phyloP scores from a whole-genome alignment of 1,140 invertebrate species.

The Oreohelix idahoensis region DNA sequence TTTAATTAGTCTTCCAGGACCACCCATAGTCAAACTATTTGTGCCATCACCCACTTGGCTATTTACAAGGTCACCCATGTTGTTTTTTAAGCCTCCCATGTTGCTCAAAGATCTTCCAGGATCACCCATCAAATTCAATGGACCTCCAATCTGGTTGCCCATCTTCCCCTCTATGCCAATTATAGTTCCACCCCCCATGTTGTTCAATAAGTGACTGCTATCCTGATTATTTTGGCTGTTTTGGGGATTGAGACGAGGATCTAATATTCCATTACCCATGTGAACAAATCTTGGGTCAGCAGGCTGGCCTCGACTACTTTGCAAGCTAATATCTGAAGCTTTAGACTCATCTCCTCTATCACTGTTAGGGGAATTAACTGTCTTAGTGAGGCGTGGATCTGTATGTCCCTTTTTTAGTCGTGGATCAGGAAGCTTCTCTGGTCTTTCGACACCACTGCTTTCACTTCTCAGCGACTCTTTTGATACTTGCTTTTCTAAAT shows the following conservation, averaged over 20 bases:
- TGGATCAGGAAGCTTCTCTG: conserved; percentile 13
- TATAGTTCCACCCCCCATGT: neutral
- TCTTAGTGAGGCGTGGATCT: conserved; percentile 38
- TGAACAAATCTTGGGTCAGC: conserved; percentile 23
- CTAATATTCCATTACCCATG: neutral
- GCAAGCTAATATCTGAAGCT: conserved; percentile 11
- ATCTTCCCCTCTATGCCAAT: neutral
- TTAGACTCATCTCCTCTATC: neutral
- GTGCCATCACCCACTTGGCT: neutral
- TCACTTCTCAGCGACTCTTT: neutral
- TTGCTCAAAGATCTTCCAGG: neutral
- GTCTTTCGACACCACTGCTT: conserved; percentile 9
- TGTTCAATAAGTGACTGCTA: neutral
- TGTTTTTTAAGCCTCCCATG: conserved; percentile 10
- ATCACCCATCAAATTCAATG: neutral
- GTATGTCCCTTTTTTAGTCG: conserved; percentile 28
- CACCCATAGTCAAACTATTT: conserved; percentile 19
- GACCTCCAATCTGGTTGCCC: conserved; percentile 1
- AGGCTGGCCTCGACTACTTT: neutral
- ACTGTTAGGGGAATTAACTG: neutral
- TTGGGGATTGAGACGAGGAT: conserved; percentile 22
- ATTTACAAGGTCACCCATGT: neutral
- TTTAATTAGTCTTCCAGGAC: neutral
- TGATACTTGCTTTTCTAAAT: conserved; percentile 20
- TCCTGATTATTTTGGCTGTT: conserved; percentile 11